These are phyloP conservation scores for Pseudorasbora parva DNA, from an alignment of 2,113 vertebrate species.

Conservation along the genomic window DNA sequence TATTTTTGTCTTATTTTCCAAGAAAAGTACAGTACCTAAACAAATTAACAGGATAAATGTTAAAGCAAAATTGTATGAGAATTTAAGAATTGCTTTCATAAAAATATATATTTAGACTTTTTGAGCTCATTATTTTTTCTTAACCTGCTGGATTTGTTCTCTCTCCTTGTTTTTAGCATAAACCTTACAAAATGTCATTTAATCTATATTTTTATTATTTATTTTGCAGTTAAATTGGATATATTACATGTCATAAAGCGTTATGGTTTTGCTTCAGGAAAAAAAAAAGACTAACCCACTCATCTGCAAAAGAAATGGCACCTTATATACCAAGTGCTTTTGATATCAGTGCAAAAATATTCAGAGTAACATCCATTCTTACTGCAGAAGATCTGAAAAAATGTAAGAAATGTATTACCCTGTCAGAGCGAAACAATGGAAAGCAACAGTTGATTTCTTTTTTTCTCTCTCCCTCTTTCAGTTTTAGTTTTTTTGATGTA, in stretches of 20 bases:
- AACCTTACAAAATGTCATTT: no score
- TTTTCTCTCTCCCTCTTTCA: not conserved
- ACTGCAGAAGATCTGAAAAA: slow-evolving; percentile 7
- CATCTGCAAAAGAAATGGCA: not conserved
- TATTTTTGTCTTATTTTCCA: not conserved
- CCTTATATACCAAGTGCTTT: not conserved
- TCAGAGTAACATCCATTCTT: not conserved
- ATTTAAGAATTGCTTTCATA: not conserved
- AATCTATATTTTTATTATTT: not conserved
- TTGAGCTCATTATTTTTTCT: not conserved
- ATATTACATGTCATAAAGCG: not conserved
- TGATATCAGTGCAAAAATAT: not conserved
- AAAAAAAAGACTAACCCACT: not conserved
- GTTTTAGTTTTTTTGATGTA: not conserved
- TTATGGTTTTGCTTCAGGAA: not conserved
- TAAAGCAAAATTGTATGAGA: not conserved
- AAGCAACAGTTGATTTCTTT: not conserved
- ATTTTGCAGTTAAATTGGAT: not conserved
- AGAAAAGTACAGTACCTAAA: not conserved
- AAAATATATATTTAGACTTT: no score
- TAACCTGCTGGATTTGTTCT: not conserved
- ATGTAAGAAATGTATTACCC: slow-evolving; percentile 6
- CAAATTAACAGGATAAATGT: not conserved
- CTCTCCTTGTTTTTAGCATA: not conserved
- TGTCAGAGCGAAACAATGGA: slow-evolving; percentile 22